Conservation (phyloP, 2,797 vertebrate species). For the Pangasius macronema region DNA sequence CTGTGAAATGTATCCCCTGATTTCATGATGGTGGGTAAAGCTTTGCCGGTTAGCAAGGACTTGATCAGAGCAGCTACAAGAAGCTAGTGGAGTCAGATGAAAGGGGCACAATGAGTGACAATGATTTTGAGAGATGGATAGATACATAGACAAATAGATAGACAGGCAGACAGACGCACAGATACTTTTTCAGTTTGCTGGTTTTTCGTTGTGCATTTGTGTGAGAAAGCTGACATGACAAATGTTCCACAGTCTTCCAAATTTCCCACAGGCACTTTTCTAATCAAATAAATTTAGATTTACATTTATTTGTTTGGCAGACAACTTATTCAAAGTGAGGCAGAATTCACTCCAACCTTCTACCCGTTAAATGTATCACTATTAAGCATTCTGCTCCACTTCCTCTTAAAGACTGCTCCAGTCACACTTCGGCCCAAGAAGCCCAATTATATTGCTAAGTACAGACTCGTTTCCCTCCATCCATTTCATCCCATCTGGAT, state of each 20-base stretch:
- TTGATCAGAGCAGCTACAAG: neutral
- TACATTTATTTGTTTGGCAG: neutral
- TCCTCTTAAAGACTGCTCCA: neutral
- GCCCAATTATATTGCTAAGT: neutral
- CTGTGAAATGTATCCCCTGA: neutral
- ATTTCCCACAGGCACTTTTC: neutral
- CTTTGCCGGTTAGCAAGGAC: too few relatives aligned
- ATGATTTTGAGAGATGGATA: neutral
- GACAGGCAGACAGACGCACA: neutral
- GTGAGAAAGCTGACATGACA: neutral
- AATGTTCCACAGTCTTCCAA: neutral
- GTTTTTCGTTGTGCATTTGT: neutral
- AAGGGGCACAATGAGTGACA: neutral
- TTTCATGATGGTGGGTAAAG: too few relatives aligned
- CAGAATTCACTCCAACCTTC: neutral
- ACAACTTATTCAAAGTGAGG: neutral
- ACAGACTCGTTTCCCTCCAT: neutral
- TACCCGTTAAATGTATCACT: neutral
- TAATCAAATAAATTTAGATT: neutral
- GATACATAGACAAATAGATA: neutral
- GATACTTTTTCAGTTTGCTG: neutral
- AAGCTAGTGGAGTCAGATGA: neutral
- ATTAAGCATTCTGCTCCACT: neutral
- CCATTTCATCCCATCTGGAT: neutral
- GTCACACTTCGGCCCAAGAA: neutral